A percentile compares a stretch with the other conserved stretches of the same genome.
Conservation (phyloP, 2,888 invertebrate species). For the Megastigmus dorsalis region DNA sequence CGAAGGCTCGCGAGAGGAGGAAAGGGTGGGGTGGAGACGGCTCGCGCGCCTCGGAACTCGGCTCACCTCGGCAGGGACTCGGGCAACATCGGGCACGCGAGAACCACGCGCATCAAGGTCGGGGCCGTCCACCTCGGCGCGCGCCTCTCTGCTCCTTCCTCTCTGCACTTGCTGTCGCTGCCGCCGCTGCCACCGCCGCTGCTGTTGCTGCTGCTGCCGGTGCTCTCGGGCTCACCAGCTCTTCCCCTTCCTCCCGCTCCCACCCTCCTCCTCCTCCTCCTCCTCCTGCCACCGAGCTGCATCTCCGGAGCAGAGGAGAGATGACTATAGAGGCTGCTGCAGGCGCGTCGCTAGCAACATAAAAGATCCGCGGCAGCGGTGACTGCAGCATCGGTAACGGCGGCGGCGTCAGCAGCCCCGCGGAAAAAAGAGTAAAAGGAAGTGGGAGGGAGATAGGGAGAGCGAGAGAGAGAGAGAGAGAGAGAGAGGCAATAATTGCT, state of each 20-base stretch:
- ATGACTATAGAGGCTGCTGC: slow-evolving; percentile 2
- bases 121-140: slow-evolving; percentile 66
- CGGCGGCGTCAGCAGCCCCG: slow-evolving; percentile 5
- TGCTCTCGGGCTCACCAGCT: too few species aligned
- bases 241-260: not conserved
- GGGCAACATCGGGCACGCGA: slow-evolving; percentile 65
- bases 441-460: not conserved
- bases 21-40: not conserved
- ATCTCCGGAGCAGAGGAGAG: not conserved
- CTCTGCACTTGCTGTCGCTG: slow-evolving; percentile 2
- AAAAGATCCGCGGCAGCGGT: slow-evolving; percentile 24
- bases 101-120: slow-evolving; percentile 72
- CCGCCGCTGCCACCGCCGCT: not conserved
- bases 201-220: not conserved
- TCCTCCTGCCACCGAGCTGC: not conserved
- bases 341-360: slow-evolving; percentile 32
- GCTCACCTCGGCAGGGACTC: slow-evolving; percentile 59
- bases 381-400: not conserved
- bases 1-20: not conserved
- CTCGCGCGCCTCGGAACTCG: slow-evolving; percentile 34
- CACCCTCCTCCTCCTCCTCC: not conserved
- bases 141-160: not conserved
- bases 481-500: slow-evolving; percentile 39
- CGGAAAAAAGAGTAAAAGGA: slow-evolving; percentile 23
- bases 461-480: not conserved